These are phyloP conservation scores for Cylindroiulus punctatus DNA, from an alignment of 2,888 invertebrate species.

Conservation along the genomic window DNA sequence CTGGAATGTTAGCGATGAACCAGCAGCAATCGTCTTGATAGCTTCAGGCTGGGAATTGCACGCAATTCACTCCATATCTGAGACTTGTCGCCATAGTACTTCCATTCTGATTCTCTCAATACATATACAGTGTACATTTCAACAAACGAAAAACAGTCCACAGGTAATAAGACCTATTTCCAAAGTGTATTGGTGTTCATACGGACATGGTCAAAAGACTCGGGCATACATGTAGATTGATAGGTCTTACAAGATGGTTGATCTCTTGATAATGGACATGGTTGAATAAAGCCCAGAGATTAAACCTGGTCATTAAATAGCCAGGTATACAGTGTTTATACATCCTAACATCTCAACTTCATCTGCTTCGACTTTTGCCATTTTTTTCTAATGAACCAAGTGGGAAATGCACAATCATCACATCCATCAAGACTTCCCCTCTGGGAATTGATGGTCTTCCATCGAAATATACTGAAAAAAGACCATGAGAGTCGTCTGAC, in stretches of 20 bases:
- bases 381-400: not conserved
- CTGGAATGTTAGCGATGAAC: not conserved
- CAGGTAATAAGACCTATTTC: not conserved
- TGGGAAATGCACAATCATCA: not conserved
- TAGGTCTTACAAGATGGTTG: not conserved
- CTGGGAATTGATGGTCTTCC: constrained; percentile 15
- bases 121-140: not conserved
- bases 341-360: not conserved
- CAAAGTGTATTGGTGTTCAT: not conserved
- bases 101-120: not conserved
- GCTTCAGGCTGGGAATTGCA: not conserved
- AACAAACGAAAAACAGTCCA: not conserved
- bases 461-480: not conserved
- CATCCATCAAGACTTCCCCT: not conserved
- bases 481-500: not conserved
- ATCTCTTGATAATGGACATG: not conserved
- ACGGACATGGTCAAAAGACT: not conserved
- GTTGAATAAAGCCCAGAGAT: not conserved
- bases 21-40: not conserved
- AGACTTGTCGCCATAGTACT: not conserved
- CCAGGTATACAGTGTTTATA: constrained; percentile 16
- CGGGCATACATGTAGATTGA: not conserved
- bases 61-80: not conserved
- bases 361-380: not conserved
- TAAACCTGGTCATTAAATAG: not conserved